Evolutionary conservation across 64 coral and sea anemone genomes (phyloP), one percentile per base, ranked within the genome.

Genomic region (Porites lutea): DNA sequence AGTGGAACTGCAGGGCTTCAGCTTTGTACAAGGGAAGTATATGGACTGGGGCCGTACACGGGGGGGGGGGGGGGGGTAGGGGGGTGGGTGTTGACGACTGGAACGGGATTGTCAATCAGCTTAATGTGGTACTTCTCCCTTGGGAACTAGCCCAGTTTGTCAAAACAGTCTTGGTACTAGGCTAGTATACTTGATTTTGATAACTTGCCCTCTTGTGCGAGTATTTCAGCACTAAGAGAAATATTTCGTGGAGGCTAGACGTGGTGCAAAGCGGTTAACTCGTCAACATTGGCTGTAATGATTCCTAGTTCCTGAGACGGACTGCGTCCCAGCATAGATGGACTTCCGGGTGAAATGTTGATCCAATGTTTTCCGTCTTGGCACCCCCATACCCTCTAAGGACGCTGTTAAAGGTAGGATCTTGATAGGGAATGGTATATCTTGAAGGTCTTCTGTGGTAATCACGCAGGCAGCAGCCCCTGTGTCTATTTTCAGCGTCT

Each of bases 1-100:
- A 37, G 27, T 37, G 27, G 27, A 37, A 37, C 27, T 37, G 27
- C 27, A 37, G 27, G 78, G 88, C n/a, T 82, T 66, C 47, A 93
- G 18, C 73, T 95, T 86, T 90, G 81, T 89, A 94, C 37, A 94
- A 52, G 8, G 87, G 87, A 8, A 94, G 65, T 15, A 89, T 94
- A 50, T 94, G 87, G 4, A 94, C 60, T 13, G 93, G 21, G 11
- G 90, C 93, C 8, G 93, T 94, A 27, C 86, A 79, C 55, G 87
- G 87, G 5, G 2, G 79, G 87, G 49, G 86, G 88, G 12, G 27
- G 27, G 27, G 27, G 27, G 27, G 27, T 37, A 1, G 27, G 27
- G 27, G 27, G 27, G 27, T 37, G 27, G 27, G 27, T 0, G 27
- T 37, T 37, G 27, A 90, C 18, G 11, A 90, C 93, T 44, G 93